Conservation (phyloP, 1,140 invertebrate genomes). For the Pogonognathellus flavescens region DNA sequence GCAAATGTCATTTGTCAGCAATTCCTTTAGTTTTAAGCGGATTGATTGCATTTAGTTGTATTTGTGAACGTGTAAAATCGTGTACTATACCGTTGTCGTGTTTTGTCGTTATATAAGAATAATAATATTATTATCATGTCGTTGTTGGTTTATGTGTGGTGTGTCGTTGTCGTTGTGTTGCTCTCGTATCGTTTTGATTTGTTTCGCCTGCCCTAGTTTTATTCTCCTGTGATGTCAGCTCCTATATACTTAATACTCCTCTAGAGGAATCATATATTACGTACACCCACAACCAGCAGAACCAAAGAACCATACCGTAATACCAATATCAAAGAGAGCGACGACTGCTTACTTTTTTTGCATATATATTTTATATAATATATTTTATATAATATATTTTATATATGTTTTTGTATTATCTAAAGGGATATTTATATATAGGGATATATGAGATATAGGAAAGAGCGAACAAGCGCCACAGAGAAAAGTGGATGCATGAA, state of each 20-base stretch:
- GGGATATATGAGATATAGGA: too few relatives aligned
- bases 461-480: too few relatives aligned
- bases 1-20: too few relatives aligned
- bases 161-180: slow-evolving; percentile 19
- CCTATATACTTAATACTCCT: neutral
- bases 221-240: slow-evolving; percentile 5
- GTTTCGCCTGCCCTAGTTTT: slow-evolving; percentile 40
- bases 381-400: too few relatives aligned
- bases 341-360: too few relatives aligned
- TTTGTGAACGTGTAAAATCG: neutral
- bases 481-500: too few relatives aligned
- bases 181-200: slow-evolving; percentile 40
- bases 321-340: too few relatives aligned
- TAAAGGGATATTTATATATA: too few relatives aligned
- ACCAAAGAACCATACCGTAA: neutral
- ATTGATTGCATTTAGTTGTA: neutral
- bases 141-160: neutral
- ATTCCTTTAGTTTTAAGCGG: too few relatives aligned
- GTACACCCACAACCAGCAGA: neutral
- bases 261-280: neutral
- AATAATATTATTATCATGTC: neutral
- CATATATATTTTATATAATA: too few relatives aligned
- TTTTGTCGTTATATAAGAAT: neutral
- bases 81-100: neutral
- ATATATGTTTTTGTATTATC: too few relatives aligned